phyloP scores from a whole-genome alignment of 2,888 invertebrate species.

The Rhamnusium bicolor region DNA sequence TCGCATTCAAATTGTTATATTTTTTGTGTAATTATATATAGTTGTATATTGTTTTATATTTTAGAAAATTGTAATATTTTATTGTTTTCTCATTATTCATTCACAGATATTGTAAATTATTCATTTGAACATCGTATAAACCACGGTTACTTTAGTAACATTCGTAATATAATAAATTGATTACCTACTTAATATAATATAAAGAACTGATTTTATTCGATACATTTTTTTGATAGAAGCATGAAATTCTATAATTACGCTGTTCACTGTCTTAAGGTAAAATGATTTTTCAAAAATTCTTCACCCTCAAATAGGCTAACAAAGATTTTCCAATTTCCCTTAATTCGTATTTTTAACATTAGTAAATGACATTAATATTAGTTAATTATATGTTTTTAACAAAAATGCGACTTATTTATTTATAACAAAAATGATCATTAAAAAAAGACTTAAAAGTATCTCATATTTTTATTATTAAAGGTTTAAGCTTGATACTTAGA shows the following conservation, averaged over 20 bases:
- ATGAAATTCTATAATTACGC: conserved; percentile 40
- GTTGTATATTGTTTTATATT: conserved; percentile 58
- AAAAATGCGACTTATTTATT: not conserved
- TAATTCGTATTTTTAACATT: not conserved
- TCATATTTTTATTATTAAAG: not conserved
- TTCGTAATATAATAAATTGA: conserved; percentile 44
- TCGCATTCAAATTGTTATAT: conserved; percentile 61
- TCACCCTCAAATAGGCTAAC: not conserved
- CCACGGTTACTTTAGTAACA: conserved; percentile 42
- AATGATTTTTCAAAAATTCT: not conserved
- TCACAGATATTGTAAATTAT: conserved; percentile 45
- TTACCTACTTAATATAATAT: conserved; percentile 43
- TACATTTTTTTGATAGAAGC: conserved; percentile 43
- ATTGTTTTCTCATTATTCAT: conserved; percentile 47
- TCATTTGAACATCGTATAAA: conserved; percentile 39
- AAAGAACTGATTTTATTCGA: conserved; percentile 22
- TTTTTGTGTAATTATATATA: conserved; percentile 65
- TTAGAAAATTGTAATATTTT: conserved; percentile 50
- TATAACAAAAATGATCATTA: not conserved
- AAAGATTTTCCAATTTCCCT: not conserved
- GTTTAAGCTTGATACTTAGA: not conserved
- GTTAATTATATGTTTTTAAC: not conserved
- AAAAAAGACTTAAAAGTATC: not conserved
- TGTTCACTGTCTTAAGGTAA: not conserved
- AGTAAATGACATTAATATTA: not conserved